These are phyloP conservation scores for Rhagium mordax DNA, from an alignment of 2,888 invertebrate species.

Conservation along the genomic window DNA sequence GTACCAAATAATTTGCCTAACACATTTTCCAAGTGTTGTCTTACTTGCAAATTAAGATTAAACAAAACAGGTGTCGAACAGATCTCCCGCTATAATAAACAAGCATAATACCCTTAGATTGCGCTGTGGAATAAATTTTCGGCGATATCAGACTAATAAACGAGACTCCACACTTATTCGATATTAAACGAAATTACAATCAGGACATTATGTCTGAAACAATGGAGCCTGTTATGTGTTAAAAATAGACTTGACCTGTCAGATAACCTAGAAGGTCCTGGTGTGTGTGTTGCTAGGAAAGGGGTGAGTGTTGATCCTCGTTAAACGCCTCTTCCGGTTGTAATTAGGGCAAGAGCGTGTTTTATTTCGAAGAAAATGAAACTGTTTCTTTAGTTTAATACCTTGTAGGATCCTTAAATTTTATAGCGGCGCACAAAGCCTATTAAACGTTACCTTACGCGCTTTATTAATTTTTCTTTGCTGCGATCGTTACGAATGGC, in stretches of 20 bases:
- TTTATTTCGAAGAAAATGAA: conserved; percentile 56
- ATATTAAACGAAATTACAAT: not conserved
- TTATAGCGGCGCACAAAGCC: conserved; percentile 3
- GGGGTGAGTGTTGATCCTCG: conserved; percentile 45
- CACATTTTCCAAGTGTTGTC: no score
- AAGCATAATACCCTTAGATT: no score
- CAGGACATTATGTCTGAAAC: not conserved
- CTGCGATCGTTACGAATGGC: not conserved
- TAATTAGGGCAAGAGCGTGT: conserved; percentile 56
- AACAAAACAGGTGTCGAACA: no score
- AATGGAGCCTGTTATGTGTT: not conserved
- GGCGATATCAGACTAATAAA: no score
- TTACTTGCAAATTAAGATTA: no score
- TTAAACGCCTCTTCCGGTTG: conserved; percentile 53
- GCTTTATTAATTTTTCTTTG: not conserved
- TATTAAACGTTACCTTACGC: not conserved
- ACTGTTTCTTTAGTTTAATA: conserved; percentile 51
- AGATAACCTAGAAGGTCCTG: conserved; percentile 15
- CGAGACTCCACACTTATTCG: not conserved
- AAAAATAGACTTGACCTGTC: conserved; percentile 23
- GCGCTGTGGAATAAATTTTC: no score
- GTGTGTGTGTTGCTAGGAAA: conserved; percentile 29
- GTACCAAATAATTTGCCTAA: no score
- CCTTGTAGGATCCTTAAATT: conserved; percentile 29
- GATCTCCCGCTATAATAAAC: no score